phyloP scores from a whole-genome alignment of 53 echinoderm and acorn worm species.

The Pentamera pediparva region DNA sequence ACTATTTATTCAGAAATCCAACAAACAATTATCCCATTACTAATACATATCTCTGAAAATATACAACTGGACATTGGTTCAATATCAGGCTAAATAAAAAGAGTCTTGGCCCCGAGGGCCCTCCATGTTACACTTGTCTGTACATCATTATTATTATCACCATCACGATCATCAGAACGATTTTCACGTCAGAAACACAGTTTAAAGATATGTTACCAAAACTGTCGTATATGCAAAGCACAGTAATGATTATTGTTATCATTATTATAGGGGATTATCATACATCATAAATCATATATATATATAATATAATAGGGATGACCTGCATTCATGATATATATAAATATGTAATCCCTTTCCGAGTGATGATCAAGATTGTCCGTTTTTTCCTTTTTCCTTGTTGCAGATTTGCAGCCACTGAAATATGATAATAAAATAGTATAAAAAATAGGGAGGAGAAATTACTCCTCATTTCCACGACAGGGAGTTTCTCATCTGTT shows the following conservation, averaged over 20 bases:
- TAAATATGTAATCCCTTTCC: too few relatives aligned
- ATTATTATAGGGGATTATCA: too few relatives aligned
- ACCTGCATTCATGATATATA: too few relatives aligned
- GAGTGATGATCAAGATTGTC: too few relatives aligned
- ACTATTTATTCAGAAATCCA: constrained; percentile 32
- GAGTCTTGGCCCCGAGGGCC: background rate
- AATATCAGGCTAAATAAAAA: background rate
- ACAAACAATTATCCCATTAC: constrained; percentile 34
- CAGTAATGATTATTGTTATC: background rate
- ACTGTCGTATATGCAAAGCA: constrained; percentile 33
- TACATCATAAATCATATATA: too few relatives aligned
- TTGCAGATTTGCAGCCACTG: too few relatives aligned
- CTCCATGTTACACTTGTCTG: constrained; percentile 14
- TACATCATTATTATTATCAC: constrained; percentile 17
- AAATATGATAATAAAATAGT: too few relatives aligned
- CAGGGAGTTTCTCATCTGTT: too few relatives aligned
- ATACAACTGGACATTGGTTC: constrained; percentile 34
- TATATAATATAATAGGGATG: too few relatives aligned
- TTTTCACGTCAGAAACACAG: constrained; percentile 32
- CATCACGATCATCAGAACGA: constrained; percentile 24
- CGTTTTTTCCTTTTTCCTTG: too few relatives aligned
- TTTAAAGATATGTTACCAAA: constrained; percentile 27
- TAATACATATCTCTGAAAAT: constrained; percentile 38
- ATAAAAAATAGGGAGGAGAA: too few relatives aligned
- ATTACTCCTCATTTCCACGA: too few relatives aligned